phyloP scores from a whole-genome alignment of 2,888 invertebrate species.

The Oxytorus armatus region DNA sequence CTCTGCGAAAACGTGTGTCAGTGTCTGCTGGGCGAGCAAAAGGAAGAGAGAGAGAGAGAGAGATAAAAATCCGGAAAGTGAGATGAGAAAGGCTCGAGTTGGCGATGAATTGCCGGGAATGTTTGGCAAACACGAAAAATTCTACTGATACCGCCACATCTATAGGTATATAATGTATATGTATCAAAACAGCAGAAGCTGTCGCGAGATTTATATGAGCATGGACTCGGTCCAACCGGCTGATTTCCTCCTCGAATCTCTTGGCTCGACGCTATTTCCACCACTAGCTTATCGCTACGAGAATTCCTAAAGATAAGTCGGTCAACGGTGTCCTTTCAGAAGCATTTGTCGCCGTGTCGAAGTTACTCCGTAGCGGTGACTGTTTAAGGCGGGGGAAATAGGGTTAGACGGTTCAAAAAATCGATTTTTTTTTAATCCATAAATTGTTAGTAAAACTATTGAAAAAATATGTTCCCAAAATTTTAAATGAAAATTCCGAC shows the following conservation, averaged over 20 bases:
- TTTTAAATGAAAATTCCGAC: no score
- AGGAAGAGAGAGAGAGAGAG: neutral
- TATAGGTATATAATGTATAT: neutral
- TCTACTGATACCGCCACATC: slow-evolving; percentile 32
- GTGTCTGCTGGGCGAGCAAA: slow-evolving; percentile 22
- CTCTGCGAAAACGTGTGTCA: slow-evolving; percentile 60
- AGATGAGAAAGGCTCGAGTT: slow-evolving; percentile 47
- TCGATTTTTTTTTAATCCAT: no score
- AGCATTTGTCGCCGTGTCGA: slow-evolving; percentile 54
- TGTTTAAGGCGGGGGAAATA: no score
- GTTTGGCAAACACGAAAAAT: slow-evolving; percentile 75
- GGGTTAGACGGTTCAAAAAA: no score
- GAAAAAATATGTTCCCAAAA: no score
- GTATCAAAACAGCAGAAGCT: slow-evolving; percentile 31
- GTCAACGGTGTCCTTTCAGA: slow-evolving; percentile 56
- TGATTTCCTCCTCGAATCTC: slow-evolving; percentile 77
- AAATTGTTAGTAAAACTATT: no score
- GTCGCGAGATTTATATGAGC: slow-evolving; percentile 35
- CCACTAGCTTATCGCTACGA: neutral
- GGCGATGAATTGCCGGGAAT: slow-evolving; percentile 71
- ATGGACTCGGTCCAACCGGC: slow-evolving; percentile 79
- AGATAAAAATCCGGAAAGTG: slow-evolving; percentile 52
- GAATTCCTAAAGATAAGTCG: slow-evolving; percentile 60
- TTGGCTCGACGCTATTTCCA: slow-evolving; percentile 62
- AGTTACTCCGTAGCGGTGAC: no score